Evolutionary conservation across 1,140 invertebrate species (phyloP), one percentile per base, ranked within the genome.

Genomic region (Euura saliciscinereae): DNA sequence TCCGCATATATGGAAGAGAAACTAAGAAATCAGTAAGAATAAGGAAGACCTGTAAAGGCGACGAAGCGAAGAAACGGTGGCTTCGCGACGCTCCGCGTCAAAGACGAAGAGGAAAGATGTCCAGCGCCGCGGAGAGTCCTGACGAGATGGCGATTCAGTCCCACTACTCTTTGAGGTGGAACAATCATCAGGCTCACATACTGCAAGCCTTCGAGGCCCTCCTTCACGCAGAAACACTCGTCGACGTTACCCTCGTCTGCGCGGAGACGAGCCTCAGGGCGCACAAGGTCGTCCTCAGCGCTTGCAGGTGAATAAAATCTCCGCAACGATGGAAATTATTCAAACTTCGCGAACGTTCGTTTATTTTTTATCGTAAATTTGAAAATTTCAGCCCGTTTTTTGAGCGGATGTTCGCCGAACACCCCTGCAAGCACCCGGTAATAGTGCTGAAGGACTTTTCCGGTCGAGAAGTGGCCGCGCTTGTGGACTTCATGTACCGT

Each of bases 401-500:
- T 84, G 92, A 95, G 78, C 90, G 92, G 79, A 94, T 97, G 82
- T 96, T 97, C 82, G 92, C 93, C 70, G 95, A 97, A 78, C 96
- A 95, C 78, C 95, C 95, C n/a, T 97, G 95, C 89, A 96, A 97
- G 82, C 96, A 97, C 84, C 96, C 96, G 7, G 94, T 97, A 68
- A 96, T 97, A 80, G 94, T 97, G 67, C 84, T 97, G 28, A 97
- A 97, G 85, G 96, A 97, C 85, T 94, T 96, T 79, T 90, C 91
- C 78, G 93, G 93, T 71, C 94, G 94, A 90, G 95, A 97, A 77
- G 91, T 97, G 59, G 93, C 95, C 80, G 94, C 95, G 5, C 92
- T 97, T 44, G 92, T 97, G 66, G 94, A 96, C 85, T 97, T 97
- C 77, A 97, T 97, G 95, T 97, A 97, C 87, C 92, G 94, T 70